A percentile compares a stretch with the other conserved stretches of the same genome.
Conservation (phyloP, 2,797 vertebrate species). For the Moxostoma hubbsi region DNA sequence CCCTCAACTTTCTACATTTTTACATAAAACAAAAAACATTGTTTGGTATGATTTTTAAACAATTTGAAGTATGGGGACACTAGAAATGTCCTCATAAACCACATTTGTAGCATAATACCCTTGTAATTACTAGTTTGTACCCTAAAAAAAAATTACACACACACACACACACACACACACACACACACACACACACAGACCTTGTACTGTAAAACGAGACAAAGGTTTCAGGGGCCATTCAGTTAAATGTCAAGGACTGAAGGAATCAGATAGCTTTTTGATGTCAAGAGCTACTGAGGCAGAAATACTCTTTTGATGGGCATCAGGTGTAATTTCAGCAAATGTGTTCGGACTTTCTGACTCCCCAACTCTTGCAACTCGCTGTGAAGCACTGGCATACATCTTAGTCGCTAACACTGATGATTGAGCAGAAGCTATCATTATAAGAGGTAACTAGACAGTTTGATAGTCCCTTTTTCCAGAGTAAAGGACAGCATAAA, state of each 20-base stretch:
- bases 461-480: constrained; percentile 41
- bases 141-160: neutral
- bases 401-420: neutral
- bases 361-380: constrained; percentile 63
- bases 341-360: constrained; percentile 73
- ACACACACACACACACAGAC: neutral
- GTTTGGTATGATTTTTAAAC: too few relatives aligned
- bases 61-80: too few relatives aligned
- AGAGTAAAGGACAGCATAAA: neutral
- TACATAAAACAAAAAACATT: too few relatives aligned
- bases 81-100: too few relatives aligned
- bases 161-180: neutral
- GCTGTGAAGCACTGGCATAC: constrained; percentile 55
- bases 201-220: neutral
- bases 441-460: constrained; percentile 35
- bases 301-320: constrained; percentile 75
- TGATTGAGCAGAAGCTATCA: constrained; percentile 29
- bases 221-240: constrained; percentile 41
- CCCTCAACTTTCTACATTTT: too few relatives aligned
- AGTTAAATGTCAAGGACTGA: constrained; percentile 69
- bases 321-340: constrained; percentile 79
- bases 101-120: too few relatives aligned
- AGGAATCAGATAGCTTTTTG: constrained; percentile 76
- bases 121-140: too few relatives aligned
- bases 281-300: constrained; percentile 68